phyloP scores from a whole-genome alignment of 2,888 invertebrate species.

The Tetranychus piercei region DNA sequence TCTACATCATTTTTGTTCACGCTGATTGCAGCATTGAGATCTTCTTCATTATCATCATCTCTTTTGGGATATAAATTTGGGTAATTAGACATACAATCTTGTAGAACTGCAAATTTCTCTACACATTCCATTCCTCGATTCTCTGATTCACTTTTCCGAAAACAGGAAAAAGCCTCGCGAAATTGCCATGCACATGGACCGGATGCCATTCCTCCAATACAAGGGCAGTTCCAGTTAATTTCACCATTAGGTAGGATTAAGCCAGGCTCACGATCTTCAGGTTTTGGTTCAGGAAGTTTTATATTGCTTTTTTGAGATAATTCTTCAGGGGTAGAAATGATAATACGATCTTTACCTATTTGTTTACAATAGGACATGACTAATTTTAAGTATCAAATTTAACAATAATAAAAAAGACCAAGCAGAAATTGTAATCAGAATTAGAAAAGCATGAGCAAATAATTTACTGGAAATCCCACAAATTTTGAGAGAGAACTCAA shows the following conservation, averaged over 20 bases:
- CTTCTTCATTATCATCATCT: slow-evolving; percentile 38
- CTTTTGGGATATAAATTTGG: slow-evolving; percentile 55
- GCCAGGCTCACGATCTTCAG: slow-evolving; percentile 37
- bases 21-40: neutral
- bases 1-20: neutral
- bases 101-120: slow-evolving; percentile 73
- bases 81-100: slow-evolving; percentile 67
- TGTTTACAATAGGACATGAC: slow-evolving; percentile 19
- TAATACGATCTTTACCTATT: slow-evolving; percentile 55
- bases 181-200: slow-evolving; percentile 88
- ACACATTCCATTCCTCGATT: slow-evolving; percentile 85
- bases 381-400: neutral
- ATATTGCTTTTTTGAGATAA: slow-evolving; percentile 51
- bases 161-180: slow-evolving; percentile 81
- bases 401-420: too few species aligned
- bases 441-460: too few species aligned
- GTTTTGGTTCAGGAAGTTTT: slow-evolving; percentile 27
- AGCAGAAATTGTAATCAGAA: too few species aligned
- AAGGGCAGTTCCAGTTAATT: slow-evolving; percentile 93
- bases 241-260: slow-evolving; percentile 63
- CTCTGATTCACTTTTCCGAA: slow-evolving; percentile 62
- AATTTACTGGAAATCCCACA: too few species aligned
- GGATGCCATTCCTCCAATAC: slow-evolving; percentile 89
- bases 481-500: too few species aligned
- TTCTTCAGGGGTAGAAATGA: slow-evolving; percentile 62